phyloP scores from a whole-genome alignment of 2,888 invertebrate genomes.

The Eupithecia subumbrata region DNA sequence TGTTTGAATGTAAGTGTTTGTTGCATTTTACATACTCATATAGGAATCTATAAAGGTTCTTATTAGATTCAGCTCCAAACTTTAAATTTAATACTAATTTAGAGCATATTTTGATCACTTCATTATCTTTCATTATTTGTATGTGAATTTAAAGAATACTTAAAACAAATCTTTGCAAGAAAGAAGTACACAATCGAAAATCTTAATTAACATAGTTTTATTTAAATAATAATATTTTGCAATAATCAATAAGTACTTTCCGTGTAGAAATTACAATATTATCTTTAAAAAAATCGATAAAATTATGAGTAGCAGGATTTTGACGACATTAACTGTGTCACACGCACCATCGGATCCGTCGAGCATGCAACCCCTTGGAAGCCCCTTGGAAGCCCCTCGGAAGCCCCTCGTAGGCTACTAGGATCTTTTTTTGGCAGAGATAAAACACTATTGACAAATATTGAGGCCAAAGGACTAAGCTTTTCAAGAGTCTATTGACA shows the following conservation, averaged over 20 bases:
- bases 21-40: constrained; percentile 24
- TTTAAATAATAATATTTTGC: neutral
- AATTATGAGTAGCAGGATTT: neutral
- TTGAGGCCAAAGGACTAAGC: neutral
- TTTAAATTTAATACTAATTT: neutral
- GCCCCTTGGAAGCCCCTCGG: too few relatives aligned
- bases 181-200: constrained; percentile 11
- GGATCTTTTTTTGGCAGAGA: neutral
- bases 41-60: neutral
- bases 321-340: neutral
- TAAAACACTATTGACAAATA: neutral
- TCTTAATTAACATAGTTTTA: constrained; percentile 8
- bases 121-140: neutral
- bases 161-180: neutral
- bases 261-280: neutral
- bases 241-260: constrained; percentile 1
- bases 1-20: constrained; percentile 37
- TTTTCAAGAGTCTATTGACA: too few relatives aligned
- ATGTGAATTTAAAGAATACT: neutral
- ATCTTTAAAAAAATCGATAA: neutral
- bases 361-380: neutral
- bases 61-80: neutral
- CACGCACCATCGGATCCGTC: neutral
- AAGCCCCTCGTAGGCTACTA: too few relatives aligned
- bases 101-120: neutral